phyloP scores from a whole-genome alignment of 2,888 invertebrate species.

The Lepeophtheirus nordmannii region DNA sequence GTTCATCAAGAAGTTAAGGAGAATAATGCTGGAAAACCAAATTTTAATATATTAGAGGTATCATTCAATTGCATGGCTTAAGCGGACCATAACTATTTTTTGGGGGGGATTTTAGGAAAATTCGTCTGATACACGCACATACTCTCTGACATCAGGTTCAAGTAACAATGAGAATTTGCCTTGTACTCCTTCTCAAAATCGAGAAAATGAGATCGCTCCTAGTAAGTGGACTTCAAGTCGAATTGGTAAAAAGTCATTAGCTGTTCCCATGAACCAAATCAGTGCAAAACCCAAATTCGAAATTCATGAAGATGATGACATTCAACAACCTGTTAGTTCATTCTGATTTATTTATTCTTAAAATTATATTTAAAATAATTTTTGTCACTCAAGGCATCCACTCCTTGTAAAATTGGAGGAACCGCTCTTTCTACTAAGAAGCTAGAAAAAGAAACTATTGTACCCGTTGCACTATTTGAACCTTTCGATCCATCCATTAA shows the following conservation, averaged over 20 bases:
- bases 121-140: not conserved
- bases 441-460: constrained; percentile 31
- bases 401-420: constrained; percentile 9
- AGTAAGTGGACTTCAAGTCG: constrained; percentile 48
- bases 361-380: not conserved
- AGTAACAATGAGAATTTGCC: constrained; percentile 11
- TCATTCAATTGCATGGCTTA: not conserved
- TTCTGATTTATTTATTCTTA: not conserved
- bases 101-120: not conserved
- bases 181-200: constrained; percentile 32
- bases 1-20: constrained; percentile 28
- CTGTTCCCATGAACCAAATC: constrained; percentile 27
- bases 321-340: not conserved
- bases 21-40: constrained; percentile 25
- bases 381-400: not conserved
- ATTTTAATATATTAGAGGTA: not conserved
- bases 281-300: constrained; percentile 28
- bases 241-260: constrained; percentile 29
- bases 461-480: constrained; percentile 46
- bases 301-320: constrained; percentile 30
- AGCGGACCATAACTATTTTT: not conserved
- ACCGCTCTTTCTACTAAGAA: constrained; percentile 27
- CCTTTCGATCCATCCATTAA: constrained; percentile 45
- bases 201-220: constrained; percentile 55
- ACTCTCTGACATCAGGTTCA: not conserved